Conservation (phyloP, 2,888 invertebrate species). For the Sinopyrophorus schimmeli region DNA sequence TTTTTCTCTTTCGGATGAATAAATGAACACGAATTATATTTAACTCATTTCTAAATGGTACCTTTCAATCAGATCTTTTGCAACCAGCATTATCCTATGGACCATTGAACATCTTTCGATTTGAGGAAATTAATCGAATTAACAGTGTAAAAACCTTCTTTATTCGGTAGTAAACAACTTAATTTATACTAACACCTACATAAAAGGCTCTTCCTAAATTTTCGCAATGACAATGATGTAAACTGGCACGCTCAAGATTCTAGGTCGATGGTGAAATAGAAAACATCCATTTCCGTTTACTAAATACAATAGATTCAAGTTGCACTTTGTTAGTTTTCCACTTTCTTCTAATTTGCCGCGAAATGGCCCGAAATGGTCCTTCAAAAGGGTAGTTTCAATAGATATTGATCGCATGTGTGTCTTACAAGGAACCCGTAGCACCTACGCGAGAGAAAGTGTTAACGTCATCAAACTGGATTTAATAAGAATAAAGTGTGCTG, state of each 20-base stretch:
- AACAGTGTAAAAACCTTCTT: conserved; percentile 1
- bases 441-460: conserved; percentile 33
- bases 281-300: conserved; percentile 16
- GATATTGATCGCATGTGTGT: conserved; percentile 15
- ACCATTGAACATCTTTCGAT: too few relatives aligned
- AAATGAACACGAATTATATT: too few relatives aligned
- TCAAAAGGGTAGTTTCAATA: conserved; percentile 3
- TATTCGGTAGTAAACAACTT: neutral
- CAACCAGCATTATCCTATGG: too few relatives aligned
- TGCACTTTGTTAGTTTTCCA: neutral
- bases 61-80: too few relatives aligned
- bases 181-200: conserved; percentile 11
- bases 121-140: conserved; percentile 7
- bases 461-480: conserved; percentile 29
- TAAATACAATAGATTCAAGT: neutral
- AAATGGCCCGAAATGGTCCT: neutral
- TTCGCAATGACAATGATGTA: conserved; percentile 24
- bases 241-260: conserved; percentile 18
- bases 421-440: conserved; percentile 7
- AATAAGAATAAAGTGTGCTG: conserved; percentile 3
- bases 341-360: neutral
- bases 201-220: conserved; percentile 19
- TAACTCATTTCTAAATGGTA: too few relatives aligned
- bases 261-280: conserved; percentile 18
- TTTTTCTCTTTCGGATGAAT: too few relatives aligned